phyloP scores from a whole-genome alignment of 1,140 invertebrate genomes.

The Cydia strobilella region DNA sequence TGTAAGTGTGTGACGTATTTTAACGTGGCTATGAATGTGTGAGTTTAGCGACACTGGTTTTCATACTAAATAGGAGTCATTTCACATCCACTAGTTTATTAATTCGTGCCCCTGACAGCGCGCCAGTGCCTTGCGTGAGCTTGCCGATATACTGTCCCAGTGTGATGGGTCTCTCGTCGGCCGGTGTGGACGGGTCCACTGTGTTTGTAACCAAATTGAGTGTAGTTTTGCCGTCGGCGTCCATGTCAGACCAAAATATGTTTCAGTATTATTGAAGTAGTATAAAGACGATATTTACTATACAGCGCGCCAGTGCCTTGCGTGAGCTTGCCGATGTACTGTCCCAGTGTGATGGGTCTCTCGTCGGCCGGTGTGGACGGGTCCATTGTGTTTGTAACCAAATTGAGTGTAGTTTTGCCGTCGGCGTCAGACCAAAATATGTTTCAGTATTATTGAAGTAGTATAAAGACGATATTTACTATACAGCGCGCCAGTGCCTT shows the following conservation, averaged over 20 bases:
- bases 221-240: constrained; percentile 44
- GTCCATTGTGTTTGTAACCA: constrained; percentile 89
- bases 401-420: constrained; percentile 67
- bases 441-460: too few species aligned
- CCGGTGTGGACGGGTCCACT: constrained; percentile 81
- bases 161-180: constrained; percentile 89
- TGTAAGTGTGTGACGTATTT: too few species aligned
- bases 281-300: constrained; percentile 48
- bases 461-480: constrained; percentile 49
- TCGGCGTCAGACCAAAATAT: too few species aligned
- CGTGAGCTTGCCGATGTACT: constrained; percentile 89
- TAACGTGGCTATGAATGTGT: too few species aligned
- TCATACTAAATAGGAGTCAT: too few species aligned
- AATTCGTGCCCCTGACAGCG: too few species aligned
- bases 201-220: constrained; percentile 88
- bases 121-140: constrained; percentile 88
- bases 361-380: constrained; percentile 81
- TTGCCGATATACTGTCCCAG: constrained; percentile 92
- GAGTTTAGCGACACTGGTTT: too few species aligned
- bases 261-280: too few species aligned
- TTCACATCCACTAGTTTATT: too few species aligned
- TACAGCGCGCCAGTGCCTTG: constrained; percentile 87
- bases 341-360: constrained; percentile 92
- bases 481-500: constrained; percentile 86
- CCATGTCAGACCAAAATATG: too few species aligned